phyloP scores from a whole-genome alignment of 2,113 vertebrate species.

The Macquaria australasica region DNA sequence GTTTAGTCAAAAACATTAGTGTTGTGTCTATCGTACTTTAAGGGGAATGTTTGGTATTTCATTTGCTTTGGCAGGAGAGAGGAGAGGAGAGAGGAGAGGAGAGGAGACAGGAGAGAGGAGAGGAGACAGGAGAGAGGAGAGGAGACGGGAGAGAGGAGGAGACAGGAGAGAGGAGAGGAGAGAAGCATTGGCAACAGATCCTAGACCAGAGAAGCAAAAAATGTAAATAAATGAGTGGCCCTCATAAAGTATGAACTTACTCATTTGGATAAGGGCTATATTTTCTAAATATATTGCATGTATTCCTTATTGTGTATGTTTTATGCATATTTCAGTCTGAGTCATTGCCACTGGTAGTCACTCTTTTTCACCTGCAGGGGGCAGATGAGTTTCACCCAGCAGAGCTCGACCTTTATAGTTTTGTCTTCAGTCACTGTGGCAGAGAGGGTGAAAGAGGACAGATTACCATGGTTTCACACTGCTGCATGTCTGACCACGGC shows the following conservation, averaged over 20 bases:
- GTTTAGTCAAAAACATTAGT: not conserved
- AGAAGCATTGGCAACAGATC: constrained; percentile 14
- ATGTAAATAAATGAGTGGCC: not conserved
- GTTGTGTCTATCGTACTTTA: not conserved
- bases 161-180: constrained; percentile 15
- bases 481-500: constrained; percentile 39
- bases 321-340: not conserved
- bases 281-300: not conserved
- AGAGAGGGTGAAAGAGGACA: constrained; percentile 42
- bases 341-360: not conserved
- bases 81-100: not conserved
- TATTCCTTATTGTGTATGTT: not conserved
- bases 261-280: not conserved
- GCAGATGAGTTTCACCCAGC: constrained; percentile 35
- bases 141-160: too few relatives aligned
- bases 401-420: not conserved
- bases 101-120: not conserved
- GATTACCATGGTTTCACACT: constrained; percentile 25
- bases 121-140: not conserved
- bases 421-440: not conserved
- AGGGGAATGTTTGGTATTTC: constrained; percentile 21
- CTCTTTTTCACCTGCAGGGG: constrained; percentile 51
- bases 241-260: not conserved
- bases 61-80: constrained; percentile 45
- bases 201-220: not conserved